Conservation (phyloP, 2,797 vertebrate genomes). For the Chanos chanos region DNA sequence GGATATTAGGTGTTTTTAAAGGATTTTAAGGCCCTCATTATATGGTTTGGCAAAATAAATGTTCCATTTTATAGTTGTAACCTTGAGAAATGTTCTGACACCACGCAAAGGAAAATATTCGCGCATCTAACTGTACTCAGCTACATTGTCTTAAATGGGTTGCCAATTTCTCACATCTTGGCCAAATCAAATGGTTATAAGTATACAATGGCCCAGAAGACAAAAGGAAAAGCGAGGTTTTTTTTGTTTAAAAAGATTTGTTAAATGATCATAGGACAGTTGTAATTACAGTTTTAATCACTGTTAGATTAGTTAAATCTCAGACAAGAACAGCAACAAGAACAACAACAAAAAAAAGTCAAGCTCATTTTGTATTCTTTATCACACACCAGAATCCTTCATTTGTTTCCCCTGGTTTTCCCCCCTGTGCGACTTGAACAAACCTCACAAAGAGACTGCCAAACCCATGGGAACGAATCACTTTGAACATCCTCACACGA, state of each 20-base stretch:
- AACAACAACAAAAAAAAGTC: neutral
- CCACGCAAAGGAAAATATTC: neutral
- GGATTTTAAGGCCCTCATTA: slow-evolving; percentile 17
- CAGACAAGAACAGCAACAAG: neutral
- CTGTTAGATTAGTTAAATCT: too few relatives aligned
- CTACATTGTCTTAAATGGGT: neutral
- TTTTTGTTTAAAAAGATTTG: too few relatives aligned
- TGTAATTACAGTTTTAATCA: too few relatives aligned
- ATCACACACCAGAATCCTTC: neutral
- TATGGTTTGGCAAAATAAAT: neutral
- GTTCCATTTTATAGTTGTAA: slow-evolving; percentile 4
- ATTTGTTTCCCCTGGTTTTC: slow-evolving; percentile 45
- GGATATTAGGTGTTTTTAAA: slow-evolving; percentile 51
- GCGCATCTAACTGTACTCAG: neutral
- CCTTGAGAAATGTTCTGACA: slow-evolving; percentile 12
- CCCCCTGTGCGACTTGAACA: slow-evolving; percentile 16
- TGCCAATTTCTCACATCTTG: too few relatives aligned
- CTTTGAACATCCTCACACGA: slow-evolving; percentile 30
- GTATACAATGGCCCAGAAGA: too few relatives aligned
- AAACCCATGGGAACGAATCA: slow-evolving; percentile 45
- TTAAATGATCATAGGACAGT: too few relatives aligned
- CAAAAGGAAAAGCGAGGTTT: neutral
- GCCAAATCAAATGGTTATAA: too few relatives aligned
- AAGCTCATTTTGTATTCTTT: neutral
- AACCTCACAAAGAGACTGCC: slow-evolving; percentile 22